These are phyloP conservation scores for Harpagifer antarcticus DNA, from an alignment of 2,797 vertebrate genomes.

Conservation along the genomic window DNA sequence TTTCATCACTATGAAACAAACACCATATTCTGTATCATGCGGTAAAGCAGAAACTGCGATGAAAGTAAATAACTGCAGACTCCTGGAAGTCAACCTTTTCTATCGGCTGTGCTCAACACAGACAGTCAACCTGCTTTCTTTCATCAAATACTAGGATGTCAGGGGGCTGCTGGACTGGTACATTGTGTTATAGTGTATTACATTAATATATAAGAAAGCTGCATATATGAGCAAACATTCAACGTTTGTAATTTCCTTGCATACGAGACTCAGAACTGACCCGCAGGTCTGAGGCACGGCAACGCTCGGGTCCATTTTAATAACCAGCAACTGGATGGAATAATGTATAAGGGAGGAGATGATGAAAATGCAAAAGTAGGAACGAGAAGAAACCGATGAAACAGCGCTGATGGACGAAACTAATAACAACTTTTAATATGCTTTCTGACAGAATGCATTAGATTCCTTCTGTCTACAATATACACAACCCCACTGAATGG, in stretches of 20 bases:
- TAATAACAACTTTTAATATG: slow-evolving; percentile 39
- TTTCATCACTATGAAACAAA: slow-evolving; percentile 5
- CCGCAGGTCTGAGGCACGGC: slow-evolving; percentile 31
- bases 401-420: slow-evolving; percentile 20
- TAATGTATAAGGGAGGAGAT: slow-evolving; percentile 35
- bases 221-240: slow-evolving; percentile 28
- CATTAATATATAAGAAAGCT: background rate
- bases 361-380: slow-evolving; percentile 51
- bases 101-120: slow-evolving; percentile 1
- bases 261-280: slow-evolving; percentile 55
- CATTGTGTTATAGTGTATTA: slow-evolving; percentile 24
- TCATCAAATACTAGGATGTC: slow-evolving; percentile 23
- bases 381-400: slow-evolving; percentile 28
- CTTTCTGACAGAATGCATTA: slow-evolving; percentile 23
- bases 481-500: slow-evolving; percentile 5
- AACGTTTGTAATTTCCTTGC: slow-evolving; percentile 52
- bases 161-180: background rate
- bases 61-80: slow-evolving; percentile 9
- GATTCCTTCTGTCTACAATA: slow-evolving; percentile 12
- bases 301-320: slow-evolving; percentile 71
- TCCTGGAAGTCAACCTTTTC: slow-evolving; percentile 11
- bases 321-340: slow-evolving; percentile 64
- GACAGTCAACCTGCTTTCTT: slow-evolving; percentile 9
- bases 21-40: background rate
- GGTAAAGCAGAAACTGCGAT: slow-evolving; percentile 10